phyloP scores from a whole-genome alignment of 1,140 invertebrate genomes.

The Bilobella aurantiaca region DNA sequence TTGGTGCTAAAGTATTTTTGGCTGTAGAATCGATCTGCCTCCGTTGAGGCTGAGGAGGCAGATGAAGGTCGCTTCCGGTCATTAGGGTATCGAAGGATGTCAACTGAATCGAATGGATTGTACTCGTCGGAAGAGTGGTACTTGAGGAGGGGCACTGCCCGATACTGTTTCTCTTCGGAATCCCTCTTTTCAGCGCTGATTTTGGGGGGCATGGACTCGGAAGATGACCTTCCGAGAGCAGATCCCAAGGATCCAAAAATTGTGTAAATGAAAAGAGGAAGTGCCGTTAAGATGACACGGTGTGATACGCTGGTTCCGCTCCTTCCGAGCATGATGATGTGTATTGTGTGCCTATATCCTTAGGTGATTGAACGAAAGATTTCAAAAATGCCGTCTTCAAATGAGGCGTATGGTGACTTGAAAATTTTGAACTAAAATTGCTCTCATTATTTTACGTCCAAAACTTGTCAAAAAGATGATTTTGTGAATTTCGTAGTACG shows the following conservation, averaged over 20 bases:
- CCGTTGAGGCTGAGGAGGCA: background rate
- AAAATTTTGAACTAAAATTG: too few relatives aligned
- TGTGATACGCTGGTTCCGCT: conserved; percentile 22
- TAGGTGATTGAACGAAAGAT: too few relatives aligned
- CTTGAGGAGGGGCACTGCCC: background rate
- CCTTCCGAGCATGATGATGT: conserved; percentile 19
- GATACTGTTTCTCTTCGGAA: background rate
- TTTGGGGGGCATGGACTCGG: background rate
- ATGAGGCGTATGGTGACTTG: too few relatives aligned
- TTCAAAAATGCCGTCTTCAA: too few relatives aligned
- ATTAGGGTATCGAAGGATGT: background rate
- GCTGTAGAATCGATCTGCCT: background rate
- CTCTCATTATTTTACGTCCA: too few relatives aligned
- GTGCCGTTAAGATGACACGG: conserved; percentile 31
- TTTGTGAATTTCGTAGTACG: too few relatives aligned
- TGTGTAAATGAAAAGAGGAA: conserved; percentile 7
- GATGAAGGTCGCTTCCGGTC: background rate
- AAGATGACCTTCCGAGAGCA: background rate
- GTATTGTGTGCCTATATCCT: conserved; percentile 18
- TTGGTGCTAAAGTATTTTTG: background rate
- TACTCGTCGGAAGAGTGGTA: background rate
- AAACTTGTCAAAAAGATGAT: too few relatives aligned
- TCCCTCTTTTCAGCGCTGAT: background rate
- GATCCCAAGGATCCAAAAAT: background rate
- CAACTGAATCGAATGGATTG: background rate